These are phyloP conservation scores for Cryptomyrus ogoouensis DNA, from an alignment of 2,113 vertebrate genomes.

Conservation along the genomic window DNA sequence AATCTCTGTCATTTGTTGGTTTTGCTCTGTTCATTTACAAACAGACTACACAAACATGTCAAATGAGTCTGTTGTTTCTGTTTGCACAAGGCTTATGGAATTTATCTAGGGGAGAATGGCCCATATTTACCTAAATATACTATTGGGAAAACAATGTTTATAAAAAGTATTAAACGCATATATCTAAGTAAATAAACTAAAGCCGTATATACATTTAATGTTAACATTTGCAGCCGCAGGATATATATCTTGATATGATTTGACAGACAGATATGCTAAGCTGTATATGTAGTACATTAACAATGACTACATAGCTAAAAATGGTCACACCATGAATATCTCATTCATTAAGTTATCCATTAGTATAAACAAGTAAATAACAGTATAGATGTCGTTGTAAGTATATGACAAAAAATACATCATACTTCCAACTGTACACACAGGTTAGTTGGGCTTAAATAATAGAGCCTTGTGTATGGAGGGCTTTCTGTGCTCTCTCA, in stretches of 20 bases:
- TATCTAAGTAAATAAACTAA: slow-evolving; percentile 1
- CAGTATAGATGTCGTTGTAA: not conserved
- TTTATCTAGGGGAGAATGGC: not conserved
- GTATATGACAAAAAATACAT: slow-evolving; percentile 2
- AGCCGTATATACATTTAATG: not conserved
- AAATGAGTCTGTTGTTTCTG: not conserved
- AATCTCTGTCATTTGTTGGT: not conserved
- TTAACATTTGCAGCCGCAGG: not conserved
- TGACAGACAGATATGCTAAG: not conserved
- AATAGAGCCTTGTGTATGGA: slow-evolving; percentile 15
- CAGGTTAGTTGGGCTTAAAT: not conserved
- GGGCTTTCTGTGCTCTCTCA: not conserved
- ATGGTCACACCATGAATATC: not conserved
- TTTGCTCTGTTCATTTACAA: not conserved
- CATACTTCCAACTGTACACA: not conserved
- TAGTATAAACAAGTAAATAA: not conserved
- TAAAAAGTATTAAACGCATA: not conserved
- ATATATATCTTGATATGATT: not conserved
- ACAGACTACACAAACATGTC: not conserved
- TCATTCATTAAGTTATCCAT: not conserved
- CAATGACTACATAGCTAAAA: slow-evolving; percentile 24
- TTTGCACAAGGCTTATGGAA: not conserved
- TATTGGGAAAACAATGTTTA: not conserved
- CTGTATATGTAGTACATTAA: not conserved
- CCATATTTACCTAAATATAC: not conserved